Conservation (phyloP, 2,797 vertebrate genomes). For the Ciconia nigra region DNA sequence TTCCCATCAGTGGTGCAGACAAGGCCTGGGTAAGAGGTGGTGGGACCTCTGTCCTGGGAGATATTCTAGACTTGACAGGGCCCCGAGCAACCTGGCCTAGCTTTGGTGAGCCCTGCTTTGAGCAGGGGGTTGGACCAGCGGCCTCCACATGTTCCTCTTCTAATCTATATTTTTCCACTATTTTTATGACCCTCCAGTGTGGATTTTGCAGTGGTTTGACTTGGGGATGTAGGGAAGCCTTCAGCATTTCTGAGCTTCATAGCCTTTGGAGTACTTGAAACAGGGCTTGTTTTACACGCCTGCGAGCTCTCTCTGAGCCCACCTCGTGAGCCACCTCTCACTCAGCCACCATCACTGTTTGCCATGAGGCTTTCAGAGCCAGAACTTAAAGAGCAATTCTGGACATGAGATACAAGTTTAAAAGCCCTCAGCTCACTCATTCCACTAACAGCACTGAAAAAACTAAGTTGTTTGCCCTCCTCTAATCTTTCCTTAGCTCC, state of each 20-base stretch:
- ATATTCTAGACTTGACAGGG: background rate
- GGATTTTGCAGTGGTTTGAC: background rate
- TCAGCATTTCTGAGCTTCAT: background rate
- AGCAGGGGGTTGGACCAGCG: background rate
- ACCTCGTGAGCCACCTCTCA: background rate
- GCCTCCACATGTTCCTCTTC: background rate
- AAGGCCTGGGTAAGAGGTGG: background rate
- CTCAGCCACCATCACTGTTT: background rate
- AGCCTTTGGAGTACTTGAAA: background rate
- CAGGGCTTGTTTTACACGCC: background rate
- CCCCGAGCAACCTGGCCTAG: background rate
- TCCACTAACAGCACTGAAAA: background rate
- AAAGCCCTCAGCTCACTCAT: background rate
- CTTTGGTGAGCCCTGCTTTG: background rate
- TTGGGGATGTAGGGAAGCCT: background rate
- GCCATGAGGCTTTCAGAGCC: background rate
- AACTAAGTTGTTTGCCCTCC: fast-evolving
- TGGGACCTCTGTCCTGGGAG: background rate
- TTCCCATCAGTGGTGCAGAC: background rate
- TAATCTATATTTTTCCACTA: background rate
- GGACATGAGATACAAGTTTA: background rate
- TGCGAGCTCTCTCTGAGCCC: no score
- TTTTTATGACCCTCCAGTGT: background rate
- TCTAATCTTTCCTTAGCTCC: background rate
- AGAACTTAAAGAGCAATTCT: background rate